Evolutionary conservation across 2,888 invertebrate genomes (phyloP), one percentile per base, ranked within the genome.

Genomic region (Bedellia somnulentella): DNA sequence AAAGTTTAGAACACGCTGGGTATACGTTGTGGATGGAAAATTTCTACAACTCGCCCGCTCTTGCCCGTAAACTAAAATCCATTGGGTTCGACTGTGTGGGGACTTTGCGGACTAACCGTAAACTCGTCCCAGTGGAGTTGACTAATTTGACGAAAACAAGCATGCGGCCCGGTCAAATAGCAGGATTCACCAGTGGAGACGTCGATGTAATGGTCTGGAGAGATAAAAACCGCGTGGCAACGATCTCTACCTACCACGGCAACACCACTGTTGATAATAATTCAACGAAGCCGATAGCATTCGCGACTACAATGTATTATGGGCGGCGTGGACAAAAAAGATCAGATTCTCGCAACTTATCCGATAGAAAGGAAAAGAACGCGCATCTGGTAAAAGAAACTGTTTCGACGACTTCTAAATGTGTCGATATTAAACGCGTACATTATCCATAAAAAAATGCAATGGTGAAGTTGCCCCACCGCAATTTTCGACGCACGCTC

Each of bases 131-230:
- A 5, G 14, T 10, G 12, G 24, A 24, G 9, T 17, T 30, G 24
- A 9, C 23, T 9, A 24, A 6, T n/a, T n/a, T 25, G 5, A 24
- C 24, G n/a, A 24, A 24, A 25, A 3, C 3, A 5, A n/a, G 17
- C 14, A 25, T 30, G 30, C 9, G 17, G 13, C 3, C 11, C 4
- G 30, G 30, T 2, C 30, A 30, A 17, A 15, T 13, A 15, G 5
- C 16, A 14, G 30, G 24, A 12, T 22, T 16, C 13, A 30, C 30
- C 15, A 25, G 24, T 9, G 30, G 30, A 17, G 30, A 30, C 17
- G 30, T 30, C 11, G 34, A 59, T 60, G 34, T 61, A 57, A 34
- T 61, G 60, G 8, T 56, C 54, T 24, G 52, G n/a, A n/a, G n/a
- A n/a, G n/a, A n/a, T n/a, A n/a, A n/a, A n/a, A n/a, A n/a, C n/a